Conservation (phyloP, 2,888 invertebrate genomes). For the Sarcophaga caerulescens region DNA sequence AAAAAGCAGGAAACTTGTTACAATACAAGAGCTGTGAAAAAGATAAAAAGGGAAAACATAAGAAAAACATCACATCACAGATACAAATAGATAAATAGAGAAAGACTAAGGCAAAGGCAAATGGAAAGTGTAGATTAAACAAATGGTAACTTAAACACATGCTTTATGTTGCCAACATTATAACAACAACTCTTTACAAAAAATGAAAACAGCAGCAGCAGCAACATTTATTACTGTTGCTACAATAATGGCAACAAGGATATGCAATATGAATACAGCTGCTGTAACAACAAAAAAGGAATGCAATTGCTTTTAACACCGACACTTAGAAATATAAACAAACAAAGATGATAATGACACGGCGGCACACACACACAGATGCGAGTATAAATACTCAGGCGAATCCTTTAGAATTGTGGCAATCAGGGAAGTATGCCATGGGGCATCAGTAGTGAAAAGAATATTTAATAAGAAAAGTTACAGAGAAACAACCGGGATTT, state of each 20-base stretch:
- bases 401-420: background rate
- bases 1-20: background rate
- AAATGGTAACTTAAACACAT: conserved; percentile 43
- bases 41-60: too few relatives aligned
- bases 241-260: background rate
- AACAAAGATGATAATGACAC: background rate
- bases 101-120: conserved; percentile 2
- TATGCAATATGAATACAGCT: too few relatives aligned
- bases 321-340: conserved; percentile 6
- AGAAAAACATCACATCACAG: background rate
- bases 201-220: background rate
- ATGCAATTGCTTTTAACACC: conserved; percentile 36
- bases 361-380: too few relatives aligned
- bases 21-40: background rate
- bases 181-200: background rate
- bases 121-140: conserved; percentile 44
- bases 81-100: conserved; percentile 24
- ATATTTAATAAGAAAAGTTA: too few relatives aligned
- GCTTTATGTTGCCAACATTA: conserved; percentile 12
- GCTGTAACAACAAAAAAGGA: too few relatives aligned
- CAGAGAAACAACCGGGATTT: too few relatives aligned
- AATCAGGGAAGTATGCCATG: conserved; percentile 4
- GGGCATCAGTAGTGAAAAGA: too few relatives aligned
- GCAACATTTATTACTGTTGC: background rate
- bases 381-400: background rate